Evolutionary conservation across 1,140 invertebrate species (phyloP), one percentile per base, ranked within the genome.

Genomic region (Calosoma granatense): DNA sequence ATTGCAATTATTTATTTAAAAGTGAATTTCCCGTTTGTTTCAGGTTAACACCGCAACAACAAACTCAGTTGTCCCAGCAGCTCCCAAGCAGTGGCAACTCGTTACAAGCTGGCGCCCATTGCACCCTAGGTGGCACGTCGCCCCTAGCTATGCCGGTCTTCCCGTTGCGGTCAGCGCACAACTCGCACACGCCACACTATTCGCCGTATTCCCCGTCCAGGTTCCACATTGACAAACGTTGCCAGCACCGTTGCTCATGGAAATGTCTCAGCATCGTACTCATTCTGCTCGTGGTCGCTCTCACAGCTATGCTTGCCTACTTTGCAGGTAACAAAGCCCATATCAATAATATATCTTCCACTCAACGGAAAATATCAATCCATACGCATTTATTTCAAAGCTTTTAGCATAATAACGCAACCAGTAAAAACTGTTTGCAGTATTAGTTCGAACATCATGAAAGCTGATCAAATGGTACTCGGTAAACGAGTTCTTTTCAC

Each of bases 181-280:
- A 82, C 57, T 80, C 84, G 60, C 79, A 82, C 54, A 81, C 84
- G 63, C 83, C 85, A 52, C 82, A 88, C 65, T 87, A 92, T 78
- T 83, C 86, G 63, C 80, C 84, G 62, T 90, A 88, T 75, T 92
- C 89, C 60, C 88, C 88, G 67, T 92, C 92, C 61, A 86, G 92
- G 69, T 93, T 94, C 78, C 88, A 92, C 76, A 90, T 94, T 77
- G 89, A 93, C 76, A 94, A 94, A 74, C 82, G 90, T 59, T 92
- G 90, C 74, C 88, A 90, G 67, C 88, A 92, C 68, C 80, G 88
- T 59, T 96, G 92, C 79, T 92, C 90, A 65, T 97, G 94, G 94
- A 93, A 93, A 75, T 95, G 92, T 74, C 85, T 90, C 69, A 89
- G 89, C 70, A 89, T 96, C 72, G 83, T 87, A 60, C 85, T 96